Percentiles rank a stretch among this genome's conserved stretches.
These are phyloP conservation scores for Calidris pygmaea DNA, from an alignment of 2,113 vertebrate genomes.

Conservation along the genomic window DNA sequence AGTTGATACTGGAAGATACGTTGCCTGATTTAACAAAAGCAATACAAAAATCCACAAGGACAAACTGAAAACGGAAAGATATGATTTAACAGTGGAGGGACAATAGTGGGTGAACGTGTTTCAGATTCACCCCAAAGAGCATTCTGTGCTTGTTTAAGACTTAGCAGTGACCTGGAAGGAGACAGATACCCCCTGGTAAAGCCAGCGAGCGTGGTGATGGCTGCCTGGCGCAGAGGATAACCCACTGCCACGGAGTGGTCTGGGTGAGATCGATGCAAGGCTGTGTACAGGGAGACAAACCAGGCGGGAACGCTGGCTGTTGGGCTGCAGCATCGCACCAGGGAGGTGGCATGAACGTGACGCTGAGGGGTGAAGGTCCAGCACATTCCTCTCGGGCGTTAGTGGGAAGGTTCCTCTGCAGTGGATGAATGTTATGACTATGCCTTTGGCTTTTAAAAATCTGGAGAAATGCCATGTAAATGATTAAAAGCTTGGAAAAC, in stretches of 20 bases:
- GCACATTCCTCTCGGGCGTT: background rate
- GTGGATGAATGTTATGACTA: background rate
- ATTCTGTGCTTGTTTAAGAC: background rate
- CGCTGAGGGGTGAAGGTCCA: background rate
- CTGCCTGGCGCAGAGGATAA: background rate
- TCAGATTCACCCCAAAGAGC: background rate
- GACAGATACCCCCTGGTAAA: background rate
- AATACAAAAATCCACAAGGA: background rate
- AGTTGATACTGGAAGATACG: too few species aligned
- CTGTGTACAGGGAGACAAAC: rapidly evolving
- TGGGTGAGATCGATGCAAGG: rapidly evolving
- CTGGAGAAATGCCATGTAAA: background rate
- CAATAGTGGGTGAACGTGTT: background rate
- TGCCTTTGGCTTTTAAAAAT: background rate
- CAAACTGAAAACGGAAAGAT: background rate
- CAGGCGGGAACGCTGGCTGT: background rate
- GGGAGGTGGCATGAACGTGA: background rate
- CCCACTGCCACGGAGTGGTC: rapidly evolving
- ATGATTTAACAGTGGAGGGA: background rate
- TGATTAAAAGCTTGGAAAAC: background rate
- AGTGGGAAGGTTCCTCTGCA: background rate
- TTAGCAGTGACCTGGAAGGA: background rate
- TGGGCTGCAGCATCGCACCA: background rate
- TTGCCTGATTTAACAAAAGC: too few species aligned
- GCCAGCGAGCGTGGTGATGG: rapidly evolving